Base-by-base conservation (phyloP, 2,888 invertebrate species). In the Entomobrya multifasciata region DNA sequence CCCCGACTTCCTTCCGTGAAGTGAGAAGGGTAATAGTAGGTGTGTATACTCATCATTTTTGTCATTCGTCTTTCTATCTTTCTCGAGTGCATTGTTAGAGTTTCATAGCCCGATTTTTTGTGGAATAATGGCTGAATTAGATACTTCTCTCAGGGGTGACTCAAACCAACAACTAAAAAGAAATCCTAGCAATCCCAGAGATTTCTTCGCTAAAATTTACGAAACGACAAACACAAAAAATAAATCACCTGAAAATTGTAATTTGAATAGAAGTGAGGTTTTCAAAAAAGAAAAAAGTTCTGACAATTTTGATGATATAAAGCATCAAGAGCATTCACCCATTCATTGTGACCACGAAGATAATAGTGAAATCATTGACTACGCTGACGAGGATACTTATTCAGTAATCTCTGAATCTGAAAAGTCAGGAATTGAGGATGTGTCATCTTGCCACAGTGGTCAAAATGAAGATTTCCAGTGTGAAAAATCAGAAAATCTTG, bases 131-230 rank as follows among this genome's bases (percentile, higher is more conserved):
- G n/a, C 70, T 2, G 70, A 70, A 22, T 5, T 62, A 15, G 30
- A 62, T 13, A 1, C 1, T 25, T 27, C 27, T 13, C 8, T 44
- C 25, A 44, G 15, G 20, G 15, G 20, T 13, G 47, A 47, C 3
- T 3, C 44, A 22, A 49, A 44, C 22, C 41, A 44, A 52, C 49
- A 22, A 11, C 25, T 70, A 6, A 87, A 79, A 80, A 86, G 87
- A 72, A 47, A 77, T 20, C 96, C 96, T 0, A 96, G 96, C 11
- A 96, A 96, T 0, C 96, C 96, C 82, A 94, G 96, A 36, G 95
- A 95, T 91, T 96, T 96, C 92, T 96, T 96, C 92, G 96, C 96
- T 74, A 94, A 96, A 82, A 93, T 96, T 55, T 96, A 96, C 91
- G 96, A 90, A 67, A 74, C 72, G 5, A 60, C 41, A 0, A 13